Base-by-base conservation (phyloP, 2,113 vertebrate genomes). In the Sclerurus mexicanus region DNA sequence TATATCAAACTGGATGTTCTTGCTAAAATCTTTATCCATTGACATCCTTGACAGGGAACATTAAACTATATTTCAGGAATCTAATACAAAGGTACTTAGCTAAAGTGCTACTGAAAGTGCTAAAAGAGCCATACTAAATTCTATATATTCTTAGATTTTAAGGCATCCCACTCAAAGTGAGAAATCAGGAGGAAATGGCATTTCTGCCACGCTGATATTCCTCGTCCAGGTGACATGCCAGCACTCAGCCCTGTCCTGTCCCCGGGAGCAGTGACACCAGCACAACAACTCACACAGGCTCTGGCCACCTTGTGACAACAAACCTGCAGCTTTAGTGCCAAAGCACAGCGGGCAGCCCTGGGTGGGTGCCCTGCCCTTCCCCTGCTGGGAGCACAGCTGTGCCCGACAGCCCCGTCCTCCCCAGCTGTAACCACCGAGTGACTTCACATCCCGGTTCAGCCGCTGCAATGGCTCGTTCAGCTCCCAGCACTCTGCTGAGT, bases 371-470 rank as follows among this genome's bases (percentile, higher is more conserved):
- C 40, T 40, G 40, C 46, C 44, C 63, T 28, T 12, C 30, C 21
- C 25, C 85, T 50, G 82, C 72, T 10, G 19, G 30, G 56, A 50
- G 52, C 66, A 58, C 9, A 30, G 2, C 74, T 13, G 42, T 3
- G 8, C 31, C 60, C 79, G 17, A 10, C 0, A 0, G n/a, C 18
- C 82, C 8, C 0, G 0, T 3, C 15, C 53, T 30, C 69, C 14
- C 44, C 1, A 1, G 7, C 52, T 27, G 28, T 6, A 33, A 59
- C 22, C 79, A 27, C 22, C n/a, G 55, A 77, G 60, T 66, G 33
- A 89, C 33, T 53, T 4, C 46, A 9, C 47, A 46, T 21, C 76
- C 27, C 6, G 1, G 6, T 14, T 25, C 84, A n/a, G 27, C 16
- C n/a, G 2, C 2, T 78, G 68, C 67, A 72, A 47, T 7, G 14